Evolutionary conservation across 2,888 invertebrate genomes (phyloP).

Genomic region (Trichogramma evanescens): DNA sequence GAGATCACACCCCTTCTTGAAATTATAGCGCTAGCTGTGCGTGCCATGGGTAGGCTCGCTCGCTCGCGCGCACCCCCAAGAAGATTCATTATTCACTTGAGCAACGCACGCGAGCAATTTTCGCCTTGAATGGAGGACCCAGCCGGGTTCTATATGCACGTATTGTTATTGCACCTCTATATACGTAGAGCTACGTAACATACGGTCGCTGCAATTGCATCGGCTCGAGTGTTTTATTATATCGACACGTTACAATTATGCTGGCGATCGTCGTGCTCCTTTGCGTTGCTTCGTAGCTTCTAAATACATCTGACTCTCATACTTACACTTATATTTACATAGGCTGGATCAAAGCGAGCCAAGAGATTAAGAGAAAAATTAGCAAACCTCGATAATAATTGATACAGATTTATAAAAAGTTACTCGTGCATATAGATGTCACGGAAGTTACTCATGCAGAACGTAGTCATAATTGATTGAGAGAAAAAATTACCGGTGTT

Average conservation of each 20-base stretch:
- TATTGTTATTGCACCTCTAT: neutral
- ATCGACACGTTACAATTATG: constrained; percentile 42
- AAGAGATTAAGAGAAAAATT: too few species aligned
- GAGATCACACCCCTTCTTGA: too few species aligned
- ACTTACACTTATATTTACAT: too few species aligned
- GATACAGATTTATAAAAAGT: too few species aligned
- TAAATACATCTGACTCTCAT: neutral
- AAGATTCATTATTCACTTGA: constrained; percentile 41
- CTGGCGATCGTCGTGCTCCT: constrained; percentile 8
- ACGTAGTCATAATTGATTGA: too few species aligned
- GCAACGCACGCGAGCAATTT: constrained; percentile 24
- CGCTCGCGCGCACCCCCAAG: constrained; percentile 3
- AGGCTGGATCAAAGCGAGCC: too few species aligned
- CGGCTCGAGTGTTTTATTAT: constrained; percentile 38
- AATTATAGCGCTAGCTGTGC: neutral
- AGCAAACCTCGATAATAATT: too few species aligned
- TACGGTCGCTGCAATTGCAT: constrained; percentile 31
- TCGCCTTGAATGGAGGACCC: neutral
- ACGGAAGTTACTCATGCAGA: too few species aligned
- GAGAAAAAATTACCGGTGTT: too few species aligned
- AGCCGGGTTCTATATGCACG: neutral
- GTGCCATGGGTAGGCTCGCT: constrained; percentile 17
- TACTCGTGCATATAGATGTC: too few species aligned
- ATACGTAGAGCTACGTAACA: constrained; percentile 27
- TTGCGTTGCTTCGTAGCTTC: neutral